phyloP scores from a whole-genome alignment of 2,113 vertebrate species.

The Gobiocypris rarus region DNA sequence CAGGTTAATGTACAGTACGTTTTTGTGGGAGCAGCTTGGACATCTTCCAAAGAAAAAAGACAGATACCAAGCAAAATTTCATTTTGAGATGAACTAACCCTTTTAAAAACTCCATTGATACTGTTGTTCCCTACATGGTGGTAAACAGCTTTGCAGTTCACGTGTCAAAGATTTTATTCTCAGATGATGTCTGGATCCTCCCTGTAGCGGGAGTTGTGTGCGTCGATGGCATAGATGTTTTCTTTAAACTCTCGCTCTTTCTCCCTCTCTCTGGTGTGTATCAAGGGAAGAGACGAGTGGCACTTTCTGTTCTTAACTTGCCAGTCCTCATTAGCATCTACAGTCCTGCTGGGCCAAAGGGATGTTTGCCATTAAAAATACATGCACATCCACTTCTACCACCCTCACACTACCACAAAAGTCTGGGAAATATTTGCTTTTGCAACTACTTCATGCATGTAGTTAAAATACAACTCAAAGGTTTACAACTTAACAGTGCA shows the following conservation, averaged over 20 bases:
- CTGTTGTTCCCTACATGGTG: neutral
- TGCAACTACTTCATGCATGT: neutral
- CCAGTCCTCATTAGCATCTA: conserved; percentile 74
- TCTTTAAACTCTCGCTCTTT: neutral
- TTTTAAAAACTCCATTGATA: neutral
- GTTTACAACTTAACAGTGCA: conserved; percentile 14
- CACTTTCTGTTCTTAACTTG: conserved; percentile 68
- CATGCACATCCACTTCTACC: conserved; percentile 74
- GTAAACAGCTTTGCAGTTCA: conserved; percentile 17
- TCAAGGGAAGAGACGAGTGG: conserved; percentile 67
- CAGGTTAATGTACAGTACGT: neutral
- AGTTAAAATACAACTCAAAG: conserved; percentile 13
- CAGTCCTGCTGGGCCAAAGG: conserved; percentile 64
- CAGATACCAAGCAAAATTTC: neutral
- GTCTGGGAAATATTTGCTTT: conserved; percentile 64
- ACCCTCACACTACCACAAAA: conserved; percentile 60
- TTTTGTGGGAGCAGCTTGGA: neutral
- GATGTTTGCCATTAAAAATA: conserved; percentile 76
- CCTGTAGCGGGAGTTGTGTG: conserved; percentile 8
- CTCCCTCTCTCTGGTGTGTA: conserved; percentile 55
- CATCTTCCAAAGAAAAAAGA: neutral
- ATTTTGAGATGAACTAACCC: neutral
- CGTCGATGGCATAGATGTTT: neutral
- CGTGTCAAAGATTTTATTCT: conserved; percentile 5
- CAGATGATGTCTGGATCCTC: neutral